These are phyloP conservation scores for Drosophila carrolli DNA, from an alignment of 1,140 invertebrate species.

Conservation along the genomic window DNA sequence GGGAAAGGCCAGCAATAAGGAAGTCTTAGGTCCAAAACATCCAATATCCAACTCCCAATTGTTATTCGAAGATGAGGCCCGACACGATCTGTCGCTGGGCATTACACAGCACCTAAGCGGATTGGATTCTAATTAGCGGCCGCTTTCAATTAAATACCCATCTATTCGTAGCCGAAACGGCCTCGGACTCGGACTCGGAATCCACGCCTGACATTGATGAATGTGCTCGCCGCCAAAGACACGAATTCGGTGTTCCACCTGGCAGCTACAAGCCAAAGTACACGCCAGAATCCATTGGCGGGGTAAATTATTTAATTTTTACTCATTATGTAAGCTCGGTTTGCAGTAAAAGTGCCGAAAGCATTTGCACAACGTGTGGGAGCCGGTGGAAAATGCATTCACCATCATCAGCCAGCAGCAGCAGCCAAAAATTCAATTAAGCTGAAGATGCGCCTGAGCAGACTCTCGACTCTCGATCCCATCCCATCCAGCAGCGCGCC, in stretches of 20 bases:
- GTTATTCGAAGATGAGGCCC: conserved; percentile 27
- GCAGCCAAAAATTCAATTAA: conserved; percentile 75
- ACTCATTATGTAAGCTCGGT: conserved; percentile 65
- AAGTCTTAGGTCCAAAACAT: conserved; percentile 53
- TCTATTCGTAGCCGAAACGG: conserved; percentile 47
- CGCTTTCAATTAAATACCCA: conserved; percentile 74
- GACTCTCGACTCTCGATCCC: conserved; percentile 39
- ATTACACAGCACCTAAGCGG: conserved; percentile 63
- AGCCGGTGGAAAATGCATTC: conserved; percentile 77
- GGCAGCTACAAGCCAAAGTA: conserved; percentile 48
- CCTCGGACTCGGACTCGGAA: conserved; percentile 29
- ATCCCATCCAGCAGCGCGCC: conserved; percentile 43
- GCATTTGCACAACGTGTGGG: conserved; percentile 80
- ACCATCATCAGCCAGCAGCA: conserved; percentile 30
- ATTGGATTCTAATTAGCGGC: conserved; percentile 72
- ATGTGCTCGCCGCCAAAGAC: conserved; percentile 61
- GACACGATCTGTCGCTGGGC: conserved; percentile 34
- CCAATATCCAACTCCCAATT: conserved; percentile 6
- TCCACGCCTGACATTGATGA: conserved; percentile 71
- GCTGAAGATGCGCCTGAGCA: conserved; percentile 72
- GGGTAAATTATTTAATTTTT: conserved; percentile 80
- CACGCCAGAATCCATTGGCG: conserved; percentile 61
- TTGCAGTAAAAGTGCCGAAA: conserved; percentile 76
- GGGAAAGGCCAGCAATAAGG: conserved; percentile 75
- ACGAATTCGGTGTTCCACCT: conserved; percentile 61